Conservation (phyloP, 2,888 invertebrate genomes). For the Seira ritae region DNA sequence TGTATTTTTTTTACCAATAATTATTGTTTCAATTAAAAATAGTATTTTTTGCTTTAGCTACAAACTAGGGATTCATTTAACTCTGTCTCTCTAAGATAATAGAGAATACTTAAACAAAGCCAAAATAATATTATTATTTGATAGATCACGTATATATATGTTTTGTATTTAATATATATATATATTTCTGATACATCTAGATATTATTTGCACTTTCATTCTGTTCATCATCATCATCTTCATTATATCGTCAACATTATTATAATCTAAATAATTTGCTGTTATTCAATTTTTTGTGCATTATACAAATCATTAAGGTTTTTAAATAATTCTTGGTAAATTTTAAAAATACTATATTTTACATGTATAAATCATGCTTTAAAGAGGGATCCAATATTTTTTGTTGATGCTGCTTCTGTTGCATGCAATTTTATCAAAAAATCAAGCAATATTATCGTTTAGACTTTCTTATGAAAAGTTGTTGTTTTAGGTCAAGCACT, state of each 20-base stretch:
- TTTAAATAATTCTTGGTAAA: slow-evolving; percentile 25
- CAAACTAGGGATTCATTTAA: neutral
- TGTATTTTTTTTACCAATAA: neutral
- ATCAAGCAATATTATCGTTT: too few species aligned
- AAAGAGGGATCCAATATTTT: slow-evolving; percentile 8
- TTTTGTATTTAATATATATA: neutral
- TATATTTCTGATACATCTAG: neutral
- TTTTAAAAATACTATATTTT: slow-evolving; percentile 33
- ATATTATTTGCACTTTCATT: slow-evolving; percentile 38
- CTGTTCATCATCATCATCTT: slow-evolving; percentile 13
- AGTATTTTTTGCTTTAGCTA: neutral
- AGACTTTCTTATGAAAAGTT: too few species aligned
- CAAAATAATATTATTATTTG: neutral
- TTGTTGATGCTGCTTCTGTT: too few species aligned
- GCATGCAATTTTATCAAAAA: slow-evolving; percentile 23
- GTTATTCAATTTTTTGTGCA: slow-evolving; percentile 10
- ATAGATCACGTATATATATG: slow-evolving; percentile 28
- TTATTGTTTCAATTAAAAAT: neutral
- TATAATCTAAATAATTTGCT: neutral
- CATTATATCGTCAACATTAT: slow-evolving; percentile 2
- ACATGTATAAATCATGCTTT: slow-evolving; percentile 25
- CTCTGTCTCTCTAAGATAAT: neutral
- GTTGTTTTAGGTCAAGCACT: neutral
- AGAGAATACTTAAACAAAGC: slow-evolving; percentile 4
- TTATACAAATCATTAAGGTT: neutral